Evolutionary conservation across 2,888 invertebrate genomes (phyloP).

Genomic region (Nudaria mundana): DNA sequence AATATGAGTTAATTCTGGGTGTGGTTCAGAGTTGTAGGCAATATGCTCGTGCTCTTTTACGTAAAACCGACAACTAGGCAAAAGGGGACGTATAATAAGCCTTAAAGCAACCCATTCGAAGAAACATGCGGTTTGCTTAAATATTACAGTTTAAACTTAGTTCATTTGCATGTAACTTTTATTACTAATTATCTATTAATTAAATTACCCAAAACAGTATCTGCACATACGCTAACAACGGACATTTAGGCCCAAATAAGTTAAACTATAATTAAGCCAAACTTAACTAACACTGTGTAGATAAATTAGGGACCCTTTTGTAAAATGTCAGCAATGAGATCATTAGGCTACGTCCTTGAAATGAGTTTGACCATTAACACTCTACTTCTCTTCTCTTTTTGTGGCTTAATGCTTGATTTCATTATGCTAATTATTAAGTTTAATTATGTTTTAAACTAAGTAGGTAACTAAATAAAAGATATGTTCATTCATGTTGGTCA

Average conservation of each 20-base stretch:
- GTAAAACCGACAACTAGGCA: no score
- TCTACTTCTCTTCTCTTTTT: slow-evolving; percentile 47
- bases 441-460: slow-evolving; percentile 25
- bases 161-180: background rate
- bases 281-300: slow-evolving; percentile 51
- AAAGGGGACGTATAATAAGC: no score
- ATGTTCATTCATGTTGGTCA: no score
- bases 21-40: no score
- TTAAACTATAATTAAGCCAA: slow-evolving; percentile 73
- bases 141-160: background rate
- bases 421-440: slow-evolving; percentile 27
- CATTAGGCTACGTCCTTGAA: slow-evolving; percentile 65
- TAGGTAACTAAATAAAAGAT: no score
- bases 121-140: background rate
- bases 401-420: slow-evolving; percentile 53
- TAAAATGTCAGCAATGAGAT: slow-evolving; percentile 68
- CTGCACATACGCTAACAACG: slow-evolving; percentile 35
- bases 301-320: slow-evolving; percentile 78
- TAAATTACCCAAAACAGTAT: slow-evolving; percentile 37
- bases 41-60: no score
- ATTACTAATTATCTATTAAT: slow-evolving; percentile 36
- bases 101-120: no score
- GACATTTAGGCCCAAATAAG: slow-evolving; percentile 66
- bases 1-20: no score
- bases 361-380: slow-evolving; percentile 53